phyloP scores from a whole-genome alignment of 2,888 invertebrate genomes.

The Sphaeridia pumilis region DNA sequence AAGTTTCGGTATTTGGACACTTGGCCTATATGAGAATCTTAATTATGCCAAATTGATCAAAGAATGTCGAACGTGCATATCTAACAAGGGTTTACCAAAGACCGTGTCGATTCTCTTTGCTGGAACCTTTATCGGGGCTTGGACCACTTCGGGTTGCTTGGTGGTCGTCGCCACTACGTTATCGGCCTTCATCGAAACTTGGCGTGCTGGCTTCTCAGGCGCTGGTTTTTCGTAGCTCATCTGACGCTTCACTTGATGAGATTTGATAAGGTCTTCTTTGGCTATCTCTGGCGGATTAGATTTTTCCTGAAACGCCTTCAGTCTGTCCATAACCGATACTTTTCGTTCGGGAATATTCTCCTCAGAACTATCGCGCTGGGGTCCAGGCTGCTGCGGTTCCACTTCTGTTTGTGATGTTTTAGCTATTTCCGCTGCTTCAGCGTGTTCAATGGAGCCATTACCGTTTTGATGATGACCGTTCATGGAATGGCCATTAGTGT shows the following conservation, averaged over 20 bases:
- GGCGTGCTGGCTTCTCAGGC: conserved; percentile 28
- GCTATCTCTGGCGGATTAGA: neutral
- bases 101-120: conserved; percentile 36
- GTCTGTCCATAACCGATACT: conserved; percentile 30
- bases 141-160: neutral
- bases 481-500: neutral
- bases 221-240: neutral
- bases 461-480: conserved; percentile 12
- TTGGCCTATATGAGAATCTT: conserved; percentile 45
- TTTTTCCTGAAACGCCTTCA: conserved; percentile 35
- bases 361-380: conserved; percentile 64
- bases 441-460: conserved; percentile 5
- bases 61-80: neutral
- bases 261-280: conserved; percentile 5
- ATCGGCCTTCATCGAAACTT: conserved; percentile 25
- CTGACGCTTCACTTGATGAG: too few relatives aligned
- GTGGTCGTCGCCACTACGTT: conserved; percentile 14
- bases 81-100: conserved; percentile 20
- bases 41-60: neutral
- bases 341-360: conserved; percentile 40
- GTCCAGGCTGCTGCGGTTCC: conserved; percentile 47
- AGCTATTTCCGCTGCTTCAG: too few relatives aligned
- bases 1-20: conserved; percentile 87
- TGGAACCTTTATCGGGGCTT: conserved; percentile 1
- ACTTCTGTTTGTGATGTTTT: too few relatives aligned